Percentiles rank a stretch among this genome's conserved stretches.
phyloP scores from a whole-genome alignment of 92 coral and sea anemone genomes.

The Actinostola sp. region DNA sequence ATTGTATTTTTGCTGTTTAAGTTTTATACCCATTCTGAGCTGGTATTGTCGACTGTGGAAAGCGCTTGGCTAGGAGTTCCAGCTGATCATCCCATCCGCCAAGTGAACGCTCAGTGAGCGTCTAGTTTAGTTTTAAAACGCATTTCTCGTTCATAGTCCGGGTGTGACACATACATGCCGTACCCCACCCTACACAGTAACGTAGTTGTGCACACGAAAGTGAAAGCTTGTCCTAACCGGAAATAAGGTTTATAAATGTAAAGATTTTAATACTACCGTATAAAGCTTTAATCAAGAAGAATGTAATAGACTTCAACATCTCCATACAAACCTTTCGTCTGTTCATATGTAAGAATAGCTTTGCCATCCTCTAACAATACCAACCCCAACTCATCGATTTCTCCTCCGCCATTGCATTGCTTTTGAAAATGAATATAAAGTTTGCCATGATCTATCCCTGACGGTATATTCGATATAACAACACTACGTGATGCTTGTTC shows the following conservation, averaged over 20 bases:
- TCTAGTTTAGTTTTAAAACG: no score
- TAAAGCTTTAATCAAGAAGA: not conserved
- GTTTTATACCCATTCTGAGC: no score
- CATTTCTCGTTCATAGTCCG: no score
- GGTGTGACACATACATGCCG: no score
- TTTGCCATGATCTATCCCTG: constrained; percentile 6
- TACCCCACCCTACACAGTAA: no score
- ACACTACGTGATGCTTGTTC: constrained; percentile 25
- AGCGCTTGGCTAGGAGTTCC: no score
- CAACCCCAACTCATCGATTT: constrained; percentile 35
- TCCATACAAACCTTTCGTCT: constrained; percentile 31
- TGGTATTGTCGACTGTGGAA: no score
- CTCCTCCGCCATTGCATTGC: constrained; percentile 58
- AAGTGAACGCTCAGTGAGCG: no score
- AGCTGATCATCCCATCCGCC: no score
- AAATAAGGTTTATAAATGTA: not conserved
- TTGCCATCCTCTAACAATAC: constrained; percentile 33
- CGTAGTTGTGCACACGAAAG: no score
- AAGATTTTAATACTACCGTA: not conserved
- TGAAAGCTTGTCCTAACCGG: no score
- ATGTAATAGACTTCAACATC: not conserved
- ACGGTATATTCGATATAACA: constrained; percentile 36
- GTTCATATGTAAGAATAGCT: constrained; percentile 60
- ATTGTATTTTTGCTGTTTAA: no score
- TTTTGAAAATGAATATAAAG: constrained; percentile 57